Evolutionary conservation across 2,113 vertebrate genomes (phyloP), one percentile per base, ranked within the genome.

Genomic region (Stomatorhinus ivindoensis): DNA sequence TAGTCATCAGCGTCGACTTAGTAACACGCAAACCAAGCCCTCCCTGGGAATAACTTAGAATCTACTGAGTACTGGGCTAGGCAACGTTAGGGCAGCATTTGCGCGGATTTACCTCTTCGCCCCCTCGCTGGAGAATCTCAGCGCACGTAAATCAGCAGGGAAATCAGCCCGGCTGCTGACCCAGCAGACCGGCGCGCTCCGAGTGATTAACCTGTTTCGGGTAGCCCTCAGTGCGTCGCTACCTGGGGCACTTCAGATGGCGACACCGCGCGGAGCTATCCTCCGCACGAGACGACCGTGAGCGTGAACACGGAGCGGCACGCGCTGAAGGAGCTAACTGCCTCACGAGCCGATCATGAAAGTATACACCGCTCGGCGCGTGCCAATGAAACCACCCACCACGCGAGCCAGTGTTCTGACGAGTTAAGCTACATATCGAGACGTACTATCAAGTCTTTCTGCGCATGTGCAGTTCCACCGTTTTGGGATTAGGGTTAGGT

Each of bases 131-230:
- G 17, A 83, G 88, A 90, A 55, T 92, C 92, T 92, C 91, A 89
- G 82, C 89, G 89, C 89, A 88, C 89, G 88, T 92, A 92, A 92
- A 92, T 94, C 89, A 91, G 92, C 90, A 87, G 89, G 53, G 80
- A 35, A 90, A 89, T 88, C 89, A 87, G 90, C 90, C 90, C 58
- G 87, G 80, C 89, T 91, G 91, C 91, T 93, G 93, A 93, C 90
- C 92, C 73, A 73, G 90, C 90, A 89, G 89, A 61, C 82, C 65
- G 73, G n/a, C 76, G 19, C 47, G 61, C 90, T 89, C 84, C 69
- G 85, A 89, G 88, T 90, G 89, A 92, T 93, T 91, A 91, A 91
- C 92, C 90, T 91, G 89, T 82, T 88, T 80, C 10, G 87, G 42
- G 65, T 46, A 83, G 46, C 88, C 73, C 24, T 44, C 24, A 27